Base-by-base conservation (phyloP, 2,888 invertebrate genomes). In the Plemyria rubiginata region DNA sequence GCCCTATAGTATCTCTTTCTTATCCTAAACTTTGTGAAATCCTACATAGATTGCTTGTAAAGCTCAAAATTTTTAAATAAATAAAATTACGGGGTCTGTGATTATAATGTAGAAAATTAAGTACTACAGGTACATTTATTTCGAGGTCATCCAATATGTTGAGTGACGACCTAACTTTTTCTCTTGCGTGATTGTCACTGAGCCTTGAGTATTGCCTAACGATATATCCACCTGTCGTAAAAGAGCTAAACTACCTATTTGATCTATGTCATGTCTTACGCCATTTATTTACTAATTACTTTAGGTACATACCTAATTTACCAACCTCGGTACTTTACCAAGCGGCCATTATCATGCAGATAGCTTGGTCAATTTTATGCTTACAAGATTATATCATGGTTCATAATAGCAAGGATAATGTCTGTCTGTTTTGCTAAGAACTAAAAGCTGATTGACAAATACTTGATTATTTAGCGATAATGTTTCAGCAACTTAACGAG, bases 201-300 rank as follows among this genome's bases (percentile, higher is more conserved):
- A 60, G n/a, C 53, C 54, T 53, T 65, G 54, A 60, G 43, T 36
- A 57, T 62, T 62, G 53, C 62, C 43, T 28, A 57, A 62, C 36
- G 9, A 7, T 52, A 7, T 52, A 48, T 43, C 16, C 38, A 62
- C 43, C 15, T 52, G 15, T 13, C 13, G 43, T 43, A 43, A 43
- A 45, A 16, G 9, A 13, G 16, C 16, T 16, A 11, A 16, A 45
- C 16, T 45, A 45, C 45, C 11, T 40, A 53, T 43, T 54, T 51
- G 13, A 62, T 46, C 45, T 53, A 45, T 54, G 50, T 54, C 53
- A 52, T 55, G 62, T 57, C 46, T 32, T 29, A 49, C 55, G 36
- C 40, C 36, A 60, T 46, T 46, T 53, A 48, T 22, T 11, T 28
- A 28, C 28, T 45, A 45, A 45, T 45, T 45, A 43, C 15, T 7